phyloP scores from a whole-genome alignment of 2,797 vertebrate genomes.

The Psittacula derbiana region DNA sequence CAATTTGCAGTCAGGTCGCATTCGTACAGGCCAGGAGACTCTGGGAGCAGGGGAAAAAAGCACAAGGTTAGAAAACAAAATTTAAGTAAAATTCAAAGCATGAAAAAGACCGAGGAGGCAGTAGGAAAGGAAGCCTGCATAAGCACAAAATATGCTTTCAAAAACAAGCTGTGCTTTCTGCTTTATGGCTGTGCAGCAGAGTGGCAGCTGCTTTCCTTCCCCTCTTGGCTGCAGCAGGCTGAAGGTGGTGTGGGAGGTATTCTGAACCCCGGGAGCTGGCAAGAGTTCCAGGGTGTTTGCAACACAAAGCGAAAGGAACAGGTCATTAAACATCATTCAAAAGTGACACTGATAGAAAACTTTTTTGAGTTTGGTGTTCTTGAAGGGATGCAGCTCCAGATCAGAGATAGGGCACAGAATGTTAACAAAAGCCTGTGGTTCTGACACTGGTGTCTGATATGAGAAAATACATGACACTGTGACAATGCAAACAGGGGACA shows the following conservation, averaged over 20 bases:
- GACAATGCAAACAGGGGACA: background rate
- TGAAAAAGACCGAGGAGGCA: background rate
- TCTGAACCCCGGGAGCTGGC: background rate
- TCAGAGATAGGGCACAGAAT: background rate
- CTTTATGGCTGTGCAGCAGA: background rate
- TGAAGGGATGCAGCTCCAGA: background rate
- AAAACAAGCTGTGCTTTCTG: background rate
- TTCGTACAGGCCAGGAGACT: background rate
- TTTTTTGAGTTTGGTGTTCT: background rate
- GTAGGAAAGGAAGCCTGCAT: background rate
- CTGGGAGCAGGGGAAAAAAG: background rate
- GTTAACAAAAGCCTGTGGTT: background rate
- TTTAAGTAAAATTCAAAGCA: background rate
- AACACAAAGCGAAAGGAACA: background rate
- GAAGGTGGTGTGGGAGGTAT: background rate
- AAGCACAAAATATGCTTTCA: background rate
- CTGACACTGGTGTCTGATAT: background rate
- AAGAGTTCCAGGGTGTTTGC: background rate
- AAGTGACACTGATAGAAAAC: background rate
- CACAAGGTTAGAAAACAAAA: background rate
- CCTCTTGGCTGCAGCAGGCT: background rate
- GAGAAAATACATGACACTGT: background rate
- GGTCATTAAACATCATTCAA: fast-evolving
- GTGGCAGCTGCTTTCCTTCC: background rate
- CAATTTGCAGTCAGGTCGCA: background rate